Base-by-base conservation (phyloP, 2,888 invertebrate species). In the Aspidapion aeneum region DNA sequence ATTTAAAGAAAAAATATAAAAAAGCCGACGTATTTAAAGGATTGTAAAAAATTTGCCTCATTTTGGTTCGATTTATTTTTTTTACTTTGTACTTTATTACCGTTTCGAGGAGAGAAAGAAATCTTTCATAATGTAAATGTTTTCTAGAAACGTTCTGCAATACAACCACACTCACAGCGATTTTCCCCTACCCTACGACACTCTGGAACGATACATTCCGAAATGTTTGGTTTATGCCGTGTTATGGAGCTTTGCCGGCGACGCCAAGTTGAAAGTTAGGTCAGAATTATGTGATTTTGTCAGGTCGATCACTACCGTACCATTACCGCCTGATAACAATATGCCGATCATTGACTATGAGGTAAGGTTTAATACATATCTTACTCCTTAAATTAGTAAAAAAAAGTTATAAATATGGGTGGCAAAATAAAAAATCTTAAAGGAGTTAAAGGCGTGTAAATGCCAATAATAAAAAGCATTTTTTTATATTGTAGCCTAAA, bases 191-290 rank as follows among this genome's bases (percentile, higher is more conserved):
- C 89, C 94, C 19, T 86, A 88, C 66, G 98, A 99, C 73, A 93
- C 95, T 74, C 78, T 98, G 67, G 98, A 98, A 76, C 88, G 91
- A 5, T 99, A 96, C 78, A 91, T 98, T 70, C 93, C 96, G 0
- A 96, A 96, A 77, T 91, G 94, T 78, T 84, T 99, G 64, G 88
- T 99, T 0, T 96, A 97, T 77, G 93, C 95, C 0, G 81, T 98
- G 52, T 82, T 99, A 3, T 99, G 99, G 99, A 96, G 98, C 62
- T 96, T 99, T 75, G 91, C 97, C 66, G 99, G 99, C 22, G 99
- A 99, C 81, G 96, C 98, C 52, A 97, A 96, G 80, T 86, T 99
- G 55, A 98, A 97, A 85, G 93, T 94, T 63, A 87, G 99, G 68
- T 92, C 94, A 58, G 96, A 98, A 81, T 83, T 99, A 68, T 96